Evolutionary conservation across 2,888 invertebrate species (phyloP).

Genomic region (Polylopha cassiicola): DNA sequence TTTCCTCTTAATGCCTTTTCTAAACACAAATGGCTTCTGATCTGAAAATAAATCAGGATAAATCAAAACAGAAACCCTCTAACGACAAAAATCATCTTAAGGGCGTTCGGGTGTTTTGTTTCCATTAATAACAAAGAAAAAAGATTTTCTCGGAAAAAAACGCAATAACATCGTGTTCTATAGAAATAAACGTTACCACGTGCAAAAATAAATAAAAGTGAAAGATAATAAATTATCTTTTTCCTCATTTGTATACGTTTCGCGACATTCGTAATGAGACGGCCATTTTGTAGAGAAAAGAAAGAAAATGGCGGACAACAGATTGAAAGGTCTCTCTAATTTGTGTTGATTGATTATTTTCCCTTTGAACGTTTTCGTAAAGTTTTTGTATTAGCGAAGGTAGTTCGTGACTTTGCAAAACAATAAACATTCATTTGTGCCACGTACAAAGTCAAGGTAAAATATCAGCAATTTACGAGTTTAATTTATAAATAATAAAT

Average conservation of each 20-base stretch:
- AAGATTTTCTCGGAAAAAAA: conserved; percentile 8
- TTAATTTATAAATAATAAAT: too few relatives aligned
- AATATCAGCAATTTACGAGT: too few relatives aligned
- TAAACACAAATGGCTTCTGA: too few relatives aligned
- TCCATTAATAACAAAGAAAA: conserved; percentile 18
- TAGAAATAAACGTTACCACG: conserved; percentile 16
- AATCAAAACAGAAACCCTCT: conserved; percentile 12
- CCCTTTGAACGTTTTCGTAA: conserved; percentile 5
- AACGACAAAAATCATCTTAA: too few relatives aligned
- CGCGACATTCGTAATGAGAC: conserved; percentile 17
- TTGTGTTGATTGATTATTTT: conserved; percentile 17
- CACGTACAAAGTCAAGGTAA: too few relatives aligned
- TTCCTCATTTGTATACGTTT: conserved; percentile 5
- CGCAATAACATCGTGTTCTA: conserved; percentile 9
- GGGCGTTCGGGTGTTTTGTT: conserved; percentile 12
- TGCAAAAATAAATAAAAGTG: conserved; percentile 8
- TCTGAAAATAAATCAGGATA: too few relatives aligned
- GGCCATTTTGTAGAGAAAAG: conserved; percentile 10
- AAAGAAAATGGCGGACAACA: conserved; percentile 16
- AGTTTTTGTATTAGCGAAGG: too few relatives aligned
- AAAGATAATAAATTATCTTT: conserved; percentile 17
- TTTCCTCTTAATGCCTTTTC: too few relatives aligned
- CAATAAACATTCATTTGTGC: too few relatives aligned
- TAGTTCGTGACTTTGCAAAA: too few relatives aligned
- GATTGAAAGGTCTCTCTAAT: conserved; percentile 16